Percentiles rank a stretch among this genome's conserved stretches.
Conservation (phyloP, 2,113 vertebrate genomes). For the Nerophis ophidion region DNA sequence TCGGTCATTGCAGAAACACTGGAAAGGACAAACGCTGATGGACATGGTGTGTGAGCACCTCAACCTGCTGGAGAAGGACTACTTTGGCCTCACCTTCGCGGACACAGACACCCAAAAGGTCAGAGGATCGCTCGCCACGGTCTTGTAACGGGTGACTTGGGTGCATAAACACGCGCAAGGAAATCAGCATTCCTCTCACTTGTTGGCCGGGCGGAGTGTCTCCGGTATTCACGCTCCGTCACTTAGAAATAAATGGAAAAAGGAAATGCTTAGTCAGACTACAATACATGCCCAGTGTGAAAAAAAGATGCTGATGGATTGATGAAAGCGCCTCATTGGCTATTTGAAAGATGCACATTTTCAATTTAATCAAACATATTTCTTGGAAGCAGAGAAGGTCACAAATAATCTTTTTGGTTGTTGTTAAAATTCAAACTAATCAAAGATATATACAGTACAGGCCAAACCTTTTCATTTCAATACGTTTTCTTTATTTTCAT, state of each 20-base stretch:
- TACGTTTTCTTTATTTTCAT: too few relatives aligned
- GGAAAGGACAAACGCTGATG: conserved; percentile 86
- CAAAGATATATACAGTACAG: too few relatives aligned
- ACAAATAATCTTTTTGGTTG: conserved; percentile 12
- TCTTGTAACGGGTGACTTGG: background rate
- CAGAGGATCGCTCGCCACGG: conserved; percentile 37
- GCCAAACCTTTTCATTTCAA: too few relatives aligned
- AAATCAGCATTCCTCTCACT: conserved; percentile 37
- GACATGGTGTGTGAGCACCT: conserved; percentile 93
- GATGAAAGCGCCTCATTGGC: conserved; percentile 16
- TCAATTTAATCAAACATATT: conserved; percentile 14
- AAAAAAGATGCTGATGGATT: conserved; percentile 16
- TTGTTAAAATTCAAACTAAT: conserved; percentile 2
- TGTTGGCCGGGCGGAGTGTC: conserved; percentile 2
- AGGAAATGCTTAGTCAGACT: conserved; percentile 8
- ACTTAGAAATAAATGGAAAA: conserved; percentile 26
- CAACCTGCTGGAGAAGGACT: conserved; percentile 96
- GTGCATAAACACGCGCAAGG: conserved; percentile 18
- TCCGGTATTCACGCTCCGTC: conserved; percentile 29
- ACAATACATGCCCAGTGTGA: too few relatives aligned
- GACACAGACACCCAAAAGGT: conserved; percentile 97
- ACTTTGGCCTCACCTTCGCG: conserved; percentile 90
- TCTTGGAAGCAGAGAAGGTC: conserved; percentile 3
- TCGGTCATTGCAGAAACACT: conserved; percentile 79
- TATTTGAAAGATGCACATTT: conserved; percentile 12